Evolutionary conservation across 2,888 invertebrate species (phyloP), one percentile per base, ranked within the genome.

Genomic region (Xestia rhomboidea): DNA sequence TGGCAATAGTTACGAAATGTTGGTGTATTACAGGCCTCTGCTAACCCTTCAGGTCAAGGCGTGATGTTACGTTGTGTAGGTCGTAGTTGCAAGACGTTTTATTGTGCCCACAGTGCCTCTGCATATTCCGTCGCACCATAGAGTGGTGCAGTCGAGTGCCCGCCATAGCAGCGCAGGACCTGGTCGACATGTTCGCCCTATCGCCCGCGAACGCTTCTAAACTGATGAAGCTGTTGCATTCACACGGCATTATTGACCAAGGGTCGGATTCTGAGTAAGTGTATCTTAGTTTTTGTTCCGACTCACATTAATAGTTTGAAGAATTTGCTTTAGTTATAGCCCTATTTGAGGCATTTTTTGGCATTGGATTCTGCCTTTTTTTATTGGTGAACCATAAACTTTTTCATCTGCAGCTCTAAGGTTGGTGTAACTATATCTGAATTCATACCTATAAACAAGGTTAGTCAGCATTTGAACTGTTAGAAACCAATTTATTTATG

Each of bases 61-160:
- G n/a, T 54, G n/a, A n/a, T n/a, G 51, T 10, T 24, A 24, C 24
- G 54, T n/a, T n/a, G n/a, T 54, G n/a, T n/a, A n/a, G 54, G 13
- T 24, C n/a, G 54, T 54, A 13, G n/a, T 54, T n/a, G 54, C 54
- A 54, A 54, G n/a, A 11, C 4, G n/a, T 13, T 0, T n/a, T 54
- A 54, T 46, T 10, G 15, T n/a, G 13, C 74, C 41, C 54, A 0
- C 90, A 96, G 96, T 88, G 90, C 67, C 78, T 94, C 10, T 93
- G 94, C 84, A 89, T 94, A 38, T 92, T 93, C 83, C 96, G 96
- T 0, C 95, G 94, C 60, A 80, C 92, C 10, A 88, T 96, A 81
- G 84, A 82, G 67, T 88, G 87, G 88, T 91, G 93, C 63, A 11
- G 71, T 18, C 81, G 68, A 24, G 72, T 71, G 38, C 13, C 62